Percentiles rank a stretch among this genome's conserved stretches.
These are phyloP conservation scores for Drosophila nigricruria DNA, from an alignment of 2,888 invertebrate genomes.

Conservation along the genomic window DNA sequence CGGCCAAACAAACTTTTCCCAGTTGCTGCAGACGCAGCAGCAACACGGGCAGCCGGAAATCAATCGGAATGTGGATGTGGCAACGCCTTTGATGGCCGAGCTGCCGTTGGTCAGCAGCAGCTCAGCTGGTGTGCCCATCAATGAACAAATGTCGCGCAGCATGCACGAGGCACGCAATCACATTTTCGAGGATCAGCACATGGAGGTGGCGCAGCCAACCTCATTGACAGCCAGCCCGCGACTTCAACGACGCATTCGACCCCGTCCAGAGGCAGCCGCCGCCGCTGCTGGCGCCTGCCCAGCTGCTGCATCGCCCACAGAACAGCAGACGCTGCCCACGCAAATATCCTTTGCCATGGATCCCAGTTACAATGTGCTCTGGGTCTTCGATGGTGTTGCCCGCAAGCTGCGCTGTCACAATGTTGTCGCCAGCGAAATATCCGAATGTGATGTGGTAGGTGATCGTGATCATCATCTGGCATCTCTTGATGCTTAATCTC, in stretches of 20 bases:
- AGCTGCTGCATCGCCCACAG: conserved; percentile 5
- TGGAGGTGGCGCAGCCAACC: conserved; percentile 30
- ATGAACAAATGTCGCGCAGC: conserved; percentile 85
- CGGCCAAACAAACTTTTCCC: conserved; percentile 94
- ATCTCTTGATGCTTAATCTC: too few species aligned
- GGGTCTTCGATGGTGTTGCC: conserved; percentile 92
- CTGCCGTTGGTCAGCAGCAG: conserved; percentile 33
- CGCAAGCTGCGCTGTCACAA: conserved; percentile 91
- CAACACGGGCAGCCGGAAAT: conserved; percentile 78
- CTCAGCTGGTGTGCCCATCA: conserved; percentile 77
- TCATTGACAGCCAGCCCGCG: conserved; percentile 44
- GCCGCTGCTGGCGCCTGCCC: conserved; percentile 29
- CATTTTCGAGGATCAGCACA: conserved; percentile 82
- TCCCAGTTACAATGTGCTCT: conserved; percentile 96
- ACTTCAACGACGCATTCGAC: conserved; percentile 46
- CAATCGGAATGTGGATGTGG: conserved; percentile 83
- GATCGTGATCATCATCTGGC: too few species aligned
- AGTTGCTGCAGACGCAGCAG: conserved; percentile 88
- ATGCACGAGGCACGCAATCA: conserved; percentile 85
- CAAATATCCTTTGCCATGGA: conserved; percentile 88
- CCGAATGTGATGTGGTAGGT: conserved; percentile 76
- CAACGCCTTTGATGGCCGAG: conserved; percentile 47
- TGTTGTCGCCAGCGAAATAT: conserved; percentile 91
- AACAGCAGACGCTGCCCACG: conserved; percentile 63
- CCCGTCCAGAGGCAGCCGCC: conserved; percentile 52